Base-by-base conservation (phyloP, 2,113 vertebrate genomes). In the Pampusana beccarii region DNA sequence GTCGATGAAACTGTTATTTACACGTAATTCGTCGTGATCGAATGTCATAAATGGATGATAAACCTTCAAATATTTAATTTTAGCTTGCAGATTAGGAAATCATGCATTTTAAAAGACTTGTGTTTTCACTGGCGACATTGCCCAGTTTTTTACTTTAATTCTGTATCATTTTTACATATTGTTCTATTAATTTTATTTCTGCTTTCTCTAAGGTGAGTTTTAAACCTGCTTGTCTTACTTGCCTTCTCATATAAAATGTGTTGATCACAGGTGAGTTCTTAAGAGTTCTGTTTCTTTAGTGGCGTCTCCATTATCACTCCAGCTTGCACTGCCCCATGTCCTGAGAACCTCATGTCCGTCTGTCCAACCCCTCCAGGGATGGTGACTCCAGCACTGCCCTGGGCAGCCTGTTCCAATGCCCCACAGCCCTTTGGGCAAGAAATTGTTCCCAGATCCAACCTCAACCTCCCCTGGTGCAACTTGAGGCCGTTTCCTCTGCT, bases 31-130 rank as follows among this genome's bases (percentile, higher is more conserved):
- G 13, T 48, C 4, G 0, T 19, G 14, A 25, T n/a, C 48, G 26
- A 44, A 26, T 67, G 29, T 21, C 57, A 44, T n/a, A 38, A 60
- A 69, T 31, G 33, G 44, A 31, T 36, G 71, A 65, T 51, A 53
- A 91, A 13, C 57, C 38, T 82, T 91, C 48, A 46, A 20, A 29
- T 81, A 16, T 17, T 71, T 60, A 34, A n/a, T 40, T 71, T 60
- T 38, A 53, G 51, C 74, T 40, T 34, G 26, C 13, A 11, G 23
- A 20, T 46, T 18, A 58, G 42, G 6, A 60, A 77, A 4, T n/a
- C 16, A 1, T 29, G 25, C 2, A 0, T 53, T 86, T 42, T 25
- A 33, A 40, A 69, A 62, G 66, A 15, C 12, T 26, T 1, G 0
- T 23, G 25, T 34, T 90, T 60, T 23, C 64, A 69, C 28, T 10